Conservation (phyloP, 1,140 invertebrate genomes). For the Paraescarpia echinospica region DNA sequence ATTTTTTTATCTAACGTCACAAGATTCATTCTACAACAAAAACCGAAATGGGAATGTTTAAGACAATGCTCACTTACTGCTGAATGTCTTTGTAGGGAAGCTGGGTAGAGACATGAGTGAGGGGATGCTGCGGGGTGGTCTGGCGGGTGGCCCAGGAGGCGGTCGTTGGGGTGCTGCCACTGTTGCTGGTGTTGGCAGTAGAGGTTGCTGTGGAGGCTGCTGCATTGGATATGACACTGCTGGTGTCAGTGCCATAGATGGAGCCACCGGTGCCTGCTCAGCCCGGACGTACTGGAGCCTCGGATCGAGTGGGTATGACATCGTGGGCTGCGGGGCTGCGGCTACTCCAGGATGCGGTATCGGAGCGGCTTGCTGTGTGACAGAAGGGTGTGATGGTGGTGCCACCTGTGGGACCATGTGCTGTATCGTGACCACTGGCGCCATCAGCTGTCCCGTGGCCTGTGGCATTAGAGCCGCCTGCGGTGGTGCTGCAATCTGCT, state of each 20-base stretch:
- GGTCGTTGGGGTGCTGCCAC: background rate
- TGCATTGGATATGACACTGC: background rate
- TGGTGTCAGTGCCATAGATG: background rate
- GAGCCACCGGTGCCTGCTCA: background rate
- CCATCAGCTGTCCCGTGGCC: background rate
- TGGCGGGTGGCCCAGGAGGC: no score
- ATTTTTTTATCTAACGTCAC: background rate
- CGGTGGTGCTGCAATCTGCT: background rate
- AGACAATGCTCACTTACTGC: background rate
- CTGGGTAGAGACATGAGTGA: slow-evolving; percentile 8
- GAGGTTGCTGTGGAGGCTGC: background rate
- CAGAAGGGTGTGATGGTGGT: background rate
- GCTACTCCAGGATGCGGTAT: background rate
- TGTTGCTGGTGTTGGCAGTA: background rate
- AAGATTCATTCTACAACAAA: background rate
- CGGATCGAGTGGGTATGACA: background rate
- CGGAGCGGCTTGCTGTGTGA: background rate
- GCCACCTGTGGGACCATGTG: background rate
- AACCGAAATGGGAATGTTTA: no score
- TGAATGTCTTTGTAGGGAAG: slow-evolving; percentile 12
- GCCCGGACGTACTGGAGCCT: background rate
- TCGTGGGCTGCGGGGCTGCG: background rate
- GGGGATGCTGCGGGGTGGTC: slow-evolving; percentile 7
- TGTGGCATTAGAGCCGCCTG: background rate
- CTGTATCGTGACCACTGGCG: background rate